phyloP scores from a whole-genome alignment of 2,797 vertebrate genomes.

The Hyperoplus immaculatus region DNA sequence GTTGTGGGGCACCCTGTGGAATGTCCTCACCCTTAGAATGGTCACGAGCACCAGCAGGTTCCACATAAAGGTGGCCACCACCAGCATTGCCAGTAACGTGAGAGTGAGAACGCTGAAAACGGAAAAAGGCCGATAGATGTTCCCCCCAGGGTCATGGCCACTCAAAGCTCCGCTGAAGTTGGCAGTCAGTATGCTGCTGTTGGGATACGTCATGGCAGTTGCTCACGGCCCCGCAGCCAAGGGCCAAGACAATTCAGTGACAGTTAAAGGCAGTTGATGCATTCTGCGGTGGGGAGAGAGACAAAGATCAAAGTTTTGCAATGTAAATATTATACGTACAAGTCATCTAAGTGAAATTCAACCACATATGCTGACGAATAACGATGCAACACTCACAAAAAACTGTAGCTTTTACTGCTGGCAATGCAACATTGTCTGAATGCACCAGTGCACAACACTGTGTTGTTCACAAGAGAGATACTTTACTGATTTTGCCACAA shows the following conservation, averaged over 20 bases:
- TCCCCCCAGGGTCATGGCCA: conserved; percentile 77
- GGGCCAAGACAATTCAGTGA: conserved; percentile 36
- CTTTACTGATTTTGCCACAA: conserved; percentile 69
- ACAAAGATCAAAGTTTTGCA: conserved; percentile 21
- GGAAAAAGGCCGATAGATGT: conserved; percentile 84
- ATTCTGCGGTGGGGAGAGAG: conserved; percentile 62
- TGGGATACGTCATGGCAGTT: conserved; percentile 80
- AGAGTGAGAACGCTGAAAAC: conserved; percentile 92
- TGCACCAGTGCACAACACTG: conserved; percentile 22
- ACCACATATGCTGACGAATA: conserved; percentile 3
- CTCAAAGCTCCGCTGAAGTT: conserved; percentile 72
- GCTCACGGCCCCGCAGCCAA: conserved; percentile 58
- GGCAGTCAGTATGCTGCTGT: conserved; percentile 72
- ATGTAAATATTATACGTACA: not conserved
- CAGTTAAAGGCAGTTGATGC: conserved; percentile 38
- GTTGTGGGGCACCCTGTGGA: conserved; percentile 97
- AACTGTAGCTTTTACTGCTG: conserved; percentile 2
- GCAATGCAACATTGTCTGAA: conserved; percentile 31
- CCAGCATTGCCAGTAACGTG: conserved; percentile 91
- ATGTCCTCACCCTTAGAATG: conserved; percentile 93
- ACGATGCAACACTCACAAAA: conserved; percentile 3
- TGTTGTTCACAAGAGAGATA: conserved; percentile 47
- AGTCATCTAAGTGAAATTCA: not conserved
- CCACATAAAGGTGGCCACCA: conserved; percentile 94
- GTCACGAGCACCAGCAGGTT: conserved; percentile 95